These are phyloP conservation scores for Muraenolepis orangiensis DNA, from an alignment of 2,797 vertebrate species.

Conservation along the genomic window DNA sequence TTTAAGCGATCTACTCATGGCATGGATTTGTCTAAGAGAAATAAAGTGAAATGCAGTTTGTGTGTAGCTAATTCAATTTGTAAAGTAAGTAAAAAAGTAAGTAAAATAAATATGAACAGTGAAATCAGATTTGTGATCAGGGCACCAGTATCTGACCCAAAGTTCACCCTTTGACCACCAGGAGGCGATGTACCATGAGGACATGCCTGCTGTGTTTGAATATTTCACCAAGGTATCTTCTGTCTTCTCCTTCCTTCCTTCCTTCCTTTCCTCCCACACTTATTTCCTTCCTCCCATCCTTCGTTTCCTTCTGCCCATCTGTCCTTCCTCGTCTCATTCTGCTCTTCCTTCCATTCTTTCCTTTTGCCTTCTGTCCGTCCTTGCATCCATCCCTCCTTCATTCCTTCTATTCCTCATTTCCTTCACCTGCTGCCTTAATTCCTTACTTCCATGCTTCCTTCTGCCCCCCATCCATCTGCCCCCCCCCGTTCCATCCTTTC, in stretches of 20 bases:
- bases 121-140: slow-evolving; percentile 21
- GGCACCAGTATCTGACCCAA: slow-evolving; percentile 42
- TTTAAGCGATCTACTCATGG: not conserved
- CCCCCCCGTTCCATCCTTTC: slow-evolving; percentile 10
- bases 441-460: slow-evolving; percentile 17
- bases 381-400: slow-evolving; percentile 8
- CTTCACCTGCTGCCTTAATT: not conserved
- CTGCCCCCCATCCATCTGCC: too few species aligned
- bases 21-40: not conserved
- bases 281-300: slow-evolving; percentile 16
- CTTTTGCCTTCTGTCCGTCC: slow-evolving; percentile 25
- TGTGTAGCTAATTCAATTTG: not conserved
- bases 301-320: slow-evolving; percentile 17
- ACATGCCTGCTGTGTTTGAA: slow-evolving; percentile 73
- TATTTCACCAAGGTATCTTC: slow-evolving; percentile 71
- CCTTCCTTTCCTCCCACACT: slow-evolving; percentile 12
- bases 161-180: slow-evolving; percentile 56
- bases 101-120: not conserved
- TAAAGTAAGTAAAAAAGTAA: not conserved
- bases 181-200: slow-evolving; percentile 71
- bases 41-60: not conserved
- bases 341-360: slow-evolving; percentile 11
- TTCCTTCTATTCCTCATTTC: slow-evolving; percentile 9
- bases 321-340: not conserved
- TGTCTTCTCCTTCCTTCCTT: not conserved